These are phyloP conservation scores for Sarcophaga subvicina DNA, from an alignment of 2,888 invertebrate species.

Conservation along the genomic window DNA sequence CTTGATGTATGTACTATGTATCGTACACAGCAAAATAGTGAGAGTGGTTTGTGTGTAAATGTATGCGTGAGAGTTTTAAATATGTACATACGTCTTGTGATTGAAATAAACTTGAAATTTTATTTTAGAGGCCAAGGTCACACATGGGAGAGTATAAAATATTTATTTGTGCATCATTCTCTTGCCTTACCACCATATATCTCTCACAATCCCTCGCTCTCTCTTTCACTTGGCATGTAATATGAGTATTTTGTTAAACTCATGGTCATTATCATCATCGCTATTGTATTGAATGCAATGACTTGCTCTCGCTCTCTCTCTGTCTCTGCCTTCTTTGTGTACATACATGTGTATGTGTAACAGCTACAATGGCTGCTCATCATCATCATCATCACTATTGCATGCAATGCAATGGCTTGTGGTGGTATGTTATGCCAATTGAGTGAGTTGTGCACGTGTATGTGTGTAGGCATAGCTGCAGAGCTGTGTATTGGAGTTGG, in stretches of 20 bases:
- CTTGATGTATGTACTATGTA: too few relatives aligned
- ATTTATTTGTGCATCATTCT: slow-evolving; percentile 12
- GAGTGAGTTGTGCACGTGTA: slow-evolving; percentile 15
- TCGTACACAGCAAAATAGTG: not conserved
- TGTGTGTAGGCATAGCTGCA: slow-evolving; percentile 13
- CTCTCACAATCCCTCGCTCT: too few relatives aligned
- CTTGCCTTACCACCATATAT: too few relatives aligned
- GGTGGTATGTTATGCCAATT: slow-evolving; percentile 17
- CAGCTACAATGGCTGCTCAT: not conserved
- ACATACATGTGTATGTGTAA: not conserved
- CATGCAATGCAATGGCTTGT: not conserved
- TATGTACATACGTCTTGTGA: not conserved
- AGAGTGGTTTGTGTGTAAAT: not conserved
- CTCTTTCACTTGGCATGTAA: too few relatives aligned
- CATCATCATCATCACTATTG: slow-evolving; percentile 25
- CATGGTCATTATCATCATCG: too few relatives aligned
- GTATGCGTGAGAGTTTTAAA: slow-evolving; percentile 5
- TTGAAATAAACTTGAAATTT: slow-evolving; percentile 66
- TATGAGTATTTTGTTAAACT: too few relatives aligned
- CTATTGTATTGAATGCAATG: too few relatives aligned
- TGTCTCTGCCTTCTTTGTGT: not conserved
- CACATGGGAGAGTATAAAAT: slow-evolving; percentile 24
- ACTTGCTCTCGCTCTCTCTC: too few relatives aligned
- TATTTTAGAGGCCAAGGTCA: slow-evolving; percentile 72
- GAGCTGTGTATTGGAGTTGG: slow-evolving; percentile 7